Percentiles rank a stretch among this genome's conserved stretches.
phyloP scores from a whole-genome alignment of 2,888 invertebrate genomes.

The Caradrina kadenii region DNA sequence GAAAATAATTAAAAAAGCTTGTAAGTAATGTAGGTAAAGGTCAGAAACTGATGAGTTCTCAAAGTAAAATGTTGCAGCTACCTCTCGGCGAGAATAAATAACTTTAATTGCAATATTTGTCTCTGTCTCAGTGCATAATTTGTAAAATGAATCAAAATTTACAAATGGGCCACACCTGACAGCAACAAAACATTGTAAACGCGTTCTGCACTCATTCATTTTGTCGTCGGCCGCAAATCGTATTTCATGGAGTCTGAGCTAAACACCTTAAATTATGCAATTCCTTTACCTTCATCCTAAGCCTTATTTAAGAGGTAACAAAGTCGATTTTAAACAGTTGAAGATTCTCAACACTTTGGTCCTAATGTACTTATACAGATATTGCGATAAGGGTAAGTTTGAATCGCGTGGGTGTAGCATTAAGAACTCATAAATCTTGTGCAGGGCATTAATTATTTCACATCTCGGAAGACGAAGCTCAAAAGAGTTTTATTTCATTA shows the following conservation, averaged over 20 bases:
- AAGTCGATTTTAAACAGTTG: constrained; percentile 36
- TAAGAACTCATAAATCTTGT: constrained; percentile 85
- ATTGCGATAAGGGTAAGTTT: constrained; percentile 71
- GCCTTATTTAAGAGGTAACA: constrained; percentile 55
- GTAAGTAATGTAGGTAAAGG: neutral
- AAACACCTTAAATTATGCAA: constrained; percentile 64
- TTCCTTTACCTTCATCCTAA: constrained; percentile 24
- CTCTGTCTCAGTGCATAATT: constrained; percentile 42
- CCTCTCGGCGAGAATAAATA: constrained; percentile 30
- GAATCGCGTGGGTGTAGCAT: constrained; percentile 83
- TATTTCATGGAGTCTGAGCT: constrained; percentile 70
- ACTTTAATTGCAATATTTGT: constrained; percentile 63
- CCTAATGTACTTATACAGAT: constrained; percentile 71
- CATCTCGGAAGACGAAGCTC: constrained; percentile 72
- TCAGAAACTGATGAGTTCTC: constrained; percentile 21
- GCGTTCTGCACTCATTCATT: constrained; percentile 77
- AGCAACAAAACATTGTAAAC: constrained; percentile 71
- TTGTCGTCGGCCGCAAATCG: constrained; percentile 72
- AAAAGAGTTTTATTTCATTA: constrained; percentile 85
- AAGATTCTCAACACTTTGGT: constrained; percentile 43
- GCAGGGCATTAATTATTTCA: constrained; percentile 81
- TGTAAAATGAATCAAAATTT: constrained; percentile 58
- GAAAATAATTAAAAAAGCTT: neutral
- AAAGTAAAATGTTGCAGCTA: constrained; percentile 29
- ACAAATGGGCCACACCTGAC: constrained; percentile 67